These are phyloP conservation scores for Shargacucullia verbasci DNA, from an alignment of 2,888 invertebrate genomes.

Conservation along the genomic window DNA sequence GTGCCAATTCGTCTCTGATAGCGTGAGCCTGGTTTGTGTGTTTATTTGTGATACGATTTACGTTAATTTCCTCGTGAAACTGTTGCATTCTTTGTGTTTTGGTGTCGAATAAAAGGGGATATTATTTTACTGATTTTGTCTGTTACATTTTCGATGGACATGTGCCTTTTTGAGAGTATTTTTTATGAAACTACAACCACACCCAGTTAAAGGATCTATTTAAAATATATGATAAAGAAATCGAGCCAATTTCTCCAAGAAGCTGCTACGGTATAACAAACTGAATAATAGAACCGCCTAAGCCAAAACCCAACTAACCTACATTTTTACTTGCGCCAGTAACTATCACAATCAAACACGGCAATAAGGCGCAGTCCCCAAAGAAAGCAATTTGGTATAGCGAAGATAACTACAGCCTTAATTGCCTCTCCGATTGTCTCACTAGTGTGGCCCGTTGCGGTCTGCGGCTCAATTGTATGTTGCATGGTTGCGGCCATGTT, in stretches of 20 bases:
- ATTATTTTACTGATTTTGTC: too few species aligned
- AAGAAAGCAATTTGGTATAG: slow-evolving; percentile 77
- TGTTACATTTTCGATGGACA: too few species aligned
- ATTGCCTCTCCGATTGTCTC: slow-evolving; percentile 74
- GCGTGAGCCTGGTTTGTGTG: slow-evolving; percentile 33
- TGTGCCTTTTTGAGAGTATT: too few species aligned
- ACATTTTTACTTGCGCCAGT: slow-evolving; percentile 42
- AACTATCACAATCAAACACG: slow-evolving; percentile 59
- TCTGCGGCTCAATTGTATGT: slow-evolving; percentile 59
- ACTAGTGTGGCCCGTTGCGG: slow-evolving; percentile 59
- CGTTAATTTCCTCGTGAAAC: too few species aligned
- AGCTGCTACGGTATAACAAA: background rate
- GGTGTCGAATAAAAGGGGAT: too few species aligned
- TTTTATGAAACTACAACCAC: too few species aligned
- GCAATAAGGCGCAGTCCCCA: slow-evolving; percentile 66
- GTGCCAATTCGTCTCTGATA: slow-evolving; percentile 50
- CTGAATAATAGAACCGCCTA: slow-evolving; percentile 7
- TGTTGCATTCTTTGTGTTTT: too few species aligned
- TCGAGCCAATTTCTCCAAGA: too few species aligned
- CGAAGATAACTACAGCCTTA: slow-evolving; percentile 72
- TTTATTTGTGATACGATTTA: slow-evolving; percentile 22
- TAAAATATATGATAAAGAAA: too few species aligned
- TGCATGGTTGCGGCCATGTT: slow-evolving; percentile 33
- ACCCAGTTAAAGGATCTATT: too few species aligned
- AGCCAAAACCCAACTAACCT: background rate